Evolutionary conservation across 64 coral and sea anemone species (phyloP).

Genomic region (Trachythela sp.): DNA sequence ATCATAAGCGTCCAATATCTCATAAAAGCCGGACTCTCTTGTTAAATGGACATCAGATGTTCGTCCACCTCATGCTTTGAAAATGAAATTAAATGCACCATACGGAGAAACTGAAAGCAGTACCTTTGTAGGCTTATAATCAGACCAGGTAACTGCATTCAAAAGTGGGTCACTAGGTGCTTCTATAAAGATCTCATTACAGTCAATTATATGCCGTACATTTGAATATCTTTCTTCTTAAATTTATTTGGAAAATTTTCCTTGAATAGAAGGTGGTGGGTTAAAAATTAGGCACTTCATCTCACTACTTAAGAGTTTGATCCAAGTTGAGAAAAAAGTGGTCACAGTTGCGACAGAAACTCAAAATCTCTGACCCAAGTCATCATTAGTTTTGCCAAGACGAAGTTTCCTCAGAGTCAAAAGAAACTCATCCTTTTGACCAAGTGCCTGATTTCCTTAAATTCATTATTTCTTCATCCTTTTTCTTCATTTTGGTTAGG

Average conservation of each 20-base stretch:
- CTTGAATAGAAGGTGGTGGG: not conserved
- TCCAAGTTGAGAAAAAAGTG: not conserved
- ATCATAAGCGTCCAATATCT: not conserved
- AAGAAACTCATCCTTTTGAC: not conserved
- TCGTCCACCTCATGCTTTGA: not conserved
- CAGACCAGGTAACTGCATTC: not conserved
- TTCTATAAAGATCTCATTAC: not conserved
- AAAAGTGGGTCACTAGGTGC: not conserved
- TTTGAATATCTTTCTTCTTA: not conserved
- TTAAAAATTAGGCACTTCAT: not conserved
- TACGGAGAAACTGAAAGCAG: not conserved
- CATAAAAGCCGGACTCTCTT: conserved; percentile 2
- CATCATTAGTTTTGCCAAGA: not conserved
- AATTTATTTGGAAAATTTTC: conserved; percentile 1
- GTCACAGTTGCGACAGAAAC: not conserved
- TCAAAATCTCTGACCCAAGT: not conserved
- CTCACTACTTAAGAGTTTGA: not conserved
- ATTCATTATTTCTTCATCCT: no score
- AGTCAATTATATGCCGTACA: conserved; percentile 1
- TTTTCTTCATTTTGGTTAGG: no score
- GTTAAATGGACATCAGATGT: conserved; percentile 11
- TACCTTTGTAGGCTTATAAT: not conserved
- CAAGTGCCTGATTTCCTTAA: not conserved
- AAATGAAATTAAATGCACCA: not conserved
- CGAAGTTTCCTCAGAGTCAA: conserved; percentile 2